Conservation (phyloP, 2,888 invertebrate genomes). For the Pegoplata infirma region DNA sequence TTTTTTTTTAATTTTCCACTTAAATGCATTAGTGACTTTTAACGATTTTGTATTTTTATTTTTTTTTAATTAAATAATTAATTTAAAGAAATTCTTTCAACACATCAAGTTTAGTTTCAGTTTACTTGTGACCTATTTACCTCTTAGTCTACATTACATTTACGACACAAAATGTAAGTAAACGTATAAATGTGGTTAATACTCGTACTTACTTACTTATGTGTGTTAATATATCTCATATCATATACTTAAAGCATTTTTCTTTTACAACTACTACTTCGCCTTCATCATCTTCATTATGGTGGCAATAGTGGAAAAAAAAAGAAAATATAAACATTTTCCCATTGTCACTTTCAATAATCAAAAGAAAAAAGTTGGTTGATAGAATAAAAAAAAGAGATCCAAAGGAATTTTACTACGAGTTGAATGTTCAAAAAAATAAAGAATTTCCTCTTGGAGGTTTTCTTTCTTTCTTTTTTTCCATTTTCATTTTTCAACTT, state of each 20-base stretch:
- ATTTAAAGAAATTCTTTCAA: too few species aligned
- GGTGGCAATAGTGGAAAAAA: conserved; percentile 30
- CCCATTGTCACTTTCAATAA: conserved; percentile 62
- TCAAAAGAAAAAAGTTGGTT: too few species aligned
- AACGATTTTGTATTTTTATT: too few species aligned
- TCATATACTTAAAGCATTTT: conserved; percentile 14
- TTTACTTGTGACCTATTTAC: conserved; percentile 58
- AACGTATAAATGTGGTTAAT: conserved; percentile 20
- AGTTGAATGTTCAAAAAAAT: conserved; percentile 32
- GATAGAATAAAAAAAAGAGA: conserved; percentile 18
- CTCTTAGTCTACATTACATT: conserved; percentile 51
- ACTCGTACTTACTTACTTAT: too few species aligned
- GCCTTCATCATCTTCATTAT: not conserved
- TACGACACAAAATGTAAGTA: too few species aligned
- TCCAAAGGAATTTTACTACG: conserved; percentile 24
- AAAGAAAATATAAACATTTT: conserved; percentile 48
- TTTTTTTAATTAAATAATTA: too few species aligned
- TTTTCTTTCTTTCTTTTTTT: too few species aligned
- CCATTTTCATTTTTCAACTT: too few species aligned
- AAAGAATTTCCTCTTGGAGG: conserved; percentile 32
- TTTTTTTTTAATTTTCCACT: too few species aligned
- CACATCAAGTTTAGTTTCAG: conserved; percentile 31
- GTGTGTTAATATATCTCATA: conserved; percentile 54
- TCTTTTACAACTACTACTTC: conserved; percentile 4
- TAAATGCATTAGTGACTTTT: too few species aligned